A percentile compares a stretch with the other conserved stretches of the same genome.
Conservation (phyloP, 2,113 vertebrate species). For the Antennarius striatus region DNA sequence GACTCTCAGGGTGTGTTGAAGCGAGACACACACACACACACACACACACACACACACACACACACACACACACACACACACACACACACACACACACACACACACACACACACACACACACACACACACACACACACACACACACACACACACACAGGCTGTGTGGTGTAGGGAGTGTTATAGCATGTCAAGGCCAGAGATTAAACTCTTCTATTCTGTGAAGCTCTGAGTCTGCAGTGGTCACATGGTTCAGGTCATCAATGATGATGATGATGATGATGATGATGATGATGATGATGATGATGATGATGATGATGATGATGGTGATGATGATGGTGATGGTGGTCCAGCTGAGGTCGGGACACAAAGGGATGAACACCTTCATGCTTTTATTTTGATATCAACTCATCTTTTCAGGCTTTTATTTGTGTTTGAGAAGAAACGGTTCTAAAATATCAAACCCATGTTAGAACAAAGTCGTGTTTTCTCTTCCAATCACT, state of each 20-base stretch:
- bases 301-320: too few relatives aligned
- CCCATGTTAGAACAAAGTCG: too few relatives aligned
- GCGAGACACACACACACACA: slow-evolving; percentile 56
- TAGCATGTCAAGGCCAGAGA: slow-evolving; percentile 73
- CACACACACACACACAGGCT: neutral
- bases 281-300: too few relatives aligned
- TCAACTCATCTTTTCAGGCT: too few relatives aligned
- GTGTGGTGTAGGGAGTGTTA: slow-evolving; percentile 35
- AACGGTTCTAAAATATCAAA: too few relatives aligned
- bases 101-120: slow-evolving; percentile 12
- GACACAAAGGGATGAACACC: too few relatives aligned
- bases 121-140: neutral
- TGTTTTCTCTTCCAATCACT: too few relatives aligned
- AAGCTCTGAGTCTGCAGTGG: neutral
- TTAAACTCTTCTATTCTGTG: slow-evolving; percentile 45
- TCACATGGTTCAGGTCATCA: slow-evolving; percentile 25
- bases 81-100: slow-evolving; percentile 22
- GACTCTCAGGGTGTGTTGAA: slow-evolving; percentile 76
- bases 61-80: slow-evolving; percentile 27
- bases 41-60: slow-evolving; percentile 21
- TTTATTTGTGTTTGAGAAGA: too few relatives aligned
- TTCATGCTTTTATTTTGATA: too few relatives aligned
- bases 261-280: too few relatives aligned
- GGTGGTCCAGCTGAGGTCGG: too few relatives aligned
- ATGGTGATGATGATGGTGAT: too few relatives aligned